phyloP scores from a whole-genome alignment of 2,888 invertebrate genomes.

The Lycaena phlaeas region DNA sequence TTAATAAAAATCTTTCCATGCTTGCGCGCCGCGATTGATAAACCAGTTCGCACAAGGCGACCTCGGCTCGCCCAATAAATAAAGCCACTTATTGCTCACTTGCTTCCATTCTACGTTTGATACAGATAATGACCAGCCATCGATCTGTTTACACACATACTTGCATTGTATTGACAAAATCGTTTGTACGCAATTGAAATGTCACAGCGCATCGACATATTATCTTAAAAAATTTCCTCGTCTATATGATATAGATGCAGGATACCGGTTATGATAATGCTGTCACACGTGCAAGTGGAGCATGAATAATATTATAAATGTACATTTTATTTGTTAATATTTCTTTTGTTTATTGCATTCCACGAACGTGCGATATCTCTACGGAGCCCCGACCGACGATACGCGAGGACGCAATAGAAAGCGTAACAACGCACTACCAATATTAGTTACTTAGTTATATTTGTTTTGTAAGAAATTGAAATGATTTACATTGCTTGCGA shows the following conservation, averaged over 20 bases:
- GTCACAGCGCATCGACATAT: not conserved
- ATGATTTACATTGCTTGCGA: too few species aligned
- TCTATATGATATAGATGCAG: not conserved
- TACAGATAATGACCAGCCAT: constrained; percentile 37
- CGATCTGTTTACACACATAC: not conserved
- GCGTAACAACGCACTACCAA: constrained; percentile 9
- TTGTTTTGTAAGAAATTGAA: too few species aligned
- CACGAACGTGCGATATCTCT: not conserved
- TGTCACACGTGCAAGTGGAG: constrained; percentile 1
- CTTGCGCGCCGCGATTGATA: constrained; percentile 43
- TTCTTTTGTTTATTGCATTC: constrained; percentile 1
- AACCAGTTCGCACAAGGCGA: constrained; percentile 65
- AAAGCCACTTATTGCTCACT: constrained; percentile 54
- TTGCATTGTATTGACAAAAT: not conserved
- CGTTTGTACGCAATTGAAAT: not conserved
- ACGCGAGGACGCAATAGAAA: constrained; percentile 12
- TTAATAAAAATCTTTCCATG: constrained; percentile 28
- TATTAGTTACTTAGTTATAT: too few species aligned
- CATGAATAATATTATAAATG: constrained; percentile 8
- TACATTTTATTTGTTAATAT: constrained; percentile 5
- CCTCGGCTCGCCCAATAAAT: constrained; percentile 64
- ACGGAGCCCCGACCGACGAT: not conserved
- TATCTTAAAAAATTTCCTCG: too few species aligned
- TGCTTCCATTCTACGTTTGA: constrained; percentile 45
- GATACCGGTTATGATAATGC: constrained; percentile 7